Evolutionary conservation across 2,888 invertebrate species (phyloP), one percentile per base, ranked within the genome.

Genomic region (Tanytarsus gracilentus): DNA sequence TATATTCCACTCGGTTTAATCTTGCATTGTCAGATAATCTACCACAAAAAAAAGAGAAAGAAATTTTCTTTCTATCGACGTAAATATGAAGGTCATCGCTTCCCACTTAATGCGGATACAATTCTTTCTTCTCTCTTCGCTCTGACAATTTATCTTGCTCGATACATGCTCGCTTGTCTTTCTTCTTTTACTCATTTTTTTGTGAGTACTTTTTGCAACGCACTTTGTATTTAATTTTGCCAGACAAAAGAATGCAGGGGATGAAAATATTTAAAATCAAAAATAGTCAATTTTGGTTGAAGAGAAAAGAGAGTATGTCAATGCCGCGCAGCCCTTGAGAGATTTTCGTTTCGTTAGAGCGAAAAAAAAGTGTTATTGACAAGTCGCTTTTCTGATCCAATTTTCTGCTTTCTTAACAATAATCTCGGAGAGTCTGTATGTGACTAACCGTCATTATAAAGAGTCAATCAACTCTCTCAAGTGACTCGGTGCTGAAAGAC

Each of bases 301-400:
- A n/a, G n/a, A n/a, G n/a, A n/a, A n/a, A n/a, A n/a, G n/a, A n/a
- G n/a, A n/a, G n/a, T n/a, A n/a, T n/a, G n/a, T n/a, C n/a, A n/a
- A n/a, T n/a, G n/a, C n/a, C n/a, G n/a, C n/a, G n/a, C n/a, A n/a
- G n/a, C n/a, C n/a, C n/a, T n/a, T n/a, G n/a, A n/a, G n/a, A n/a
- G n/a, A n/a, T n/a, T n/a, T n/a, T n/a, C n/a, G n/a, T n/a, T n/a
- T n/a, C n/a, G n/a, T n/a, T n/a, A n/a, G n/a, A 52, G 18, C 44
- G 26, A 49, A 16, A 14, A 26, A 56, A n/a, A 44, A 52, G 26
- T 49, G 56, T 44, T 23, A 56, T 56, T 56, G 56, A 56, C 44
- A 56, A 56, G 27, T 26, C n/a, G n/a, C n/a, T n/a, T n/a, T 56
- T 56, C 44, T 39, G 56, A 56, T 40, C 44, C 40, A 56, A 56